Conservation (phyloP, 2,888 invertebrate species). For the Sycophila texana region DNA sequence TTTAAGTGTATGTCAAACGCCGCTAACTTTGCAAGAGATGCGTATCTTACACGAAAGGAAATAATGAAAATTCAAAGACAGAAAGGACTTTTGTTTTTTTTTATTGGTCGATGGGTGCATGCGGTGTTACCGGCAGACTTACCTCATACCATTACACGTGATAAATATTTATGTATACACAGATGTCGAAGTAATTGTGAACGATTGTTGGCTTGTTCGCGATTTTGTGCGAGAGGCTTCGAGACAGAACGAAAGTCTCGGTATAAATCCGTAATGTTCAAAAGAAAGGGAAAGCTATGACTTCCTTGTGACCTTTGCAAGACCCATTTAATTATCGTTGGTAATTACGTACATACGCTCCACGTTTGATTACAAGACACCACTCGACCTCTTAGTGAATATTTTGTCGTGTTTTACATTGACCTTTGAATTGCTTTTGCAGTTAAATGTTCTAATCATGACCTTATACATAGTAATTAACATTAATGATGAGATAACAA, state of each 20-base stretch:
- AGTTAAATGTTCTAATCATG: background rate
- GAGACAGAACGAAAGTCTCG: background rate
- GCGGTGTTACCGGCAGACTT: slow-evolving; percentile 63
- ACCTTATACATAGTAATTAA: background rate
- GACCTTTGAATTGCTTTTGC: slow-evolving; percentile 14
- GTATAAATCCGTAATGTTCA: background rate
- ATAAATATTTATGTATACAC: slow-evolving; percentile 21
- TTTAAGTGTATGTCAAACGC: slow-evolving; percentile 29
- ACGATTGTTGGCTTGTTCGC: slow-evolving; percentile 2
- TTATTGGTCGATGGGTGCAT: slow-evolving; percentile 69
- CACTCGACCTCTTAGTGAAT: background rate
- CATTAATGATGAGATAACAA: background rate
- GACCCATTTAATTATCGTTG: background rate
- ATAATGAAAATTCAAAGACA: background rate
- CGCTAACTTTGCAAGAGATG: slow-evolving; percentile 39
- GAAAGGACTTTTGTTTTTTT: slow-evolving; percentile 50
- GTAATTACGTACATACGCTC: background rate
- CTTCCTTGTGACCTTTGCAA: slow-evolving; percentile 43
- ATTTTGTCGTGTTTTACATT: background rate
- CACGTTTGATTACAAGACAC: background rate
- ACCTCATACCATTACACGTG: background rate
- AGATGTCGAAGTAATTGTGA: slow-evolving; percentile 5
- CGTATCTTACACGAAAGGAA: background rate
- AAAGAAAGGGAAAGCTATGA: slow-evolving; percentile 43
- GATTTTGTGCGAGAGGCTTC: background rate